Base-by-base conservation (phyloP, 2,113 vertebrate species). In the Manacus vitellinus region DNA sequence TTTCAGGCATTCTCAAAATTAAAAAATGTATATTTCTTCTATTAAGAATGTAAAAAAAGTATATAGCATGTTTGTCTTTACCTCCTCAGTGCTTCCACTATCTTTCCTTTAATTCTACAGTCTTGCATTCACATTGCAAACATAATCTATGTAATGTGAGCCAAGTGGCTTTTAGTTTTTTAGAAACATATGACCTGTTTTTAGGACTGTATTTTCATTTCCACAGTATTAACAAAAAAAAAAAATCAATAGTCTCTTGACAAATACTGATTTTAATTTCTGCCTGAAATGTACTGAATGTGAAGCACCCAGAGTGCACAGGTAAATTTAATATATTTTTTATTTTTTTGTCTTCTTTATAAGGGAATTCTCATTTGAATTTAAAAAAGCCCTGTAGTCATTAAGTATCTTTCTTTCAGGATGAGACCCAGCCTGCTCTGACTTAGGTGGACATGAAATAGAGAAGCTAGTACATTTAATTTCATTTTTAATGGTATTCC, bases 361-460 rank as follows among this genome's bases (percentile, higher is more conserved):
- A 19, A 80, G 9, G 14, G n/a, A 77, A 59, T 88, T 89, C 14
- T 75, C 14, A 52, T 85, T 72, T 72, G 16, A 47, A 23, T 94
- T 95, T 44, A 2, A n/a, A 75, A 88, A 68, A 62, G 3, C 5
- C 25, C 37, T 70, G 1, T 74, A 37, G 59, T 51, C 10, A 47
- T 46, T 56, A 75, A 68, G 8, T 44, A 27, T 39, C 21, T 37
- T 72, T 88, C 35, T 54, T 85, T 68, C 44, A 74, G 33, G 14
- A 20, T 83, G n/a, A 83, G 31, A 70, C 11, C 3, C 61, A 77
- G 52, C 46, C 59, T 89, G 12, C 80, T 92, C 19, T 81, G 33
- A 66, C 49, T 73, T 88, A 75, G 73, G n/a, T 85, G 55, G 35
- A 59, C 77, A 65, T 93, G 85, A 94, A 94, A 88, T 77, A 88